phyloP scores from a whole-genome alignment of 1,140 invertebrate genomes.

The Neodiprion lecontei region DNA sequence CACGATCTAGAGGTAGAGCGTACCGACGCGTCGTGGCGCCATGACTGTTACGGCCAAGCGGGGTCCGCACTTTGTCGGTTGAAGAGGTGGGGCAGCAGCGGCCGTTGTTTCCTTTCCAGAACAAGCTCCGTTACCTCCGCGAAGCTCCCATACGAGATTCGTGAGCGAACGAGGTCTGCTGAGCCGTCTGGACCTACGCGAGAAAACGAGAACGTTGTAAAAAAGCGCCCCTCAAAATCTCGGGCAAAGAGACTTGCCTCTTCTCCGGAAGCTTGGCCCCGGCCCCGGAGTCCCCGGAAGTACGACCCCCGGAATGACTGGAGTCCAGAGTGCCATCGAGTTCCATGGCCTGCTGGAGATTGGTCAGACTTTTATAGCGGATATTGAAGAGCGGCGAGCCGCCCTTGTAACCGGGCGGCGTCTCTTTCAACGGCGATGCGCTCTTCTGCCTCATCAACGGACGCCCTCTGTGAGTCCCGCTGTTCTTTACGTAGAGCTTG shows the following conservation, averaged over 20 bases:
- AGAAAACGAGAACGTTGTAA: not conserved
- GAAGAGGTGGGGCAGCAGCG: constrained; percentile 53
- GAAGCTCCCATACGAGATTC: constrained; percentile 84
- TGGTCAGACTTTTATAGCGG: constrained; percentile 82
- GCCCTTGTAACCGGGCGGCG: constrained; percentile 71
- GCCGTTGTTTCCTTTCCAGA: constrained; percentile 61
- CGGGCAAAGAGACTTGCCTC: constrained; percentile 53
- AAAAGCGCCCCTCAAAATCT: not conserved
- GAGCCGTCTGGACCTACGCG: constrained; percentile 68
- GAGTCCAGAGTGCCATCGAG: constrained; percentile 84
- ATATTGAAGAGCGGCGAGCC: constrained; percentile 84
- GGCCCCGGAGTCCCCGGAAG: constrained; percentile 82
- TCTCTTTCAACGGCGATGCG: constrained; percentile 75
- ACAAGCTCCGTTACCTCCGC: constrained; percentile 61
- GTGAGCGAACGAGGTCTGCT: constrained; percentile 83
- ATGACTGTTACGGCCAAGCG: constrained; percentile 59
- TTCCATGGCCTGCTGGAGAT: constrained; percentile 80
- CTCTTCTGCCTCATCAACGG: constrained; percentile 75
- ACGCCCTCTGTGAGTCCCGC: constrained; percentile 69
- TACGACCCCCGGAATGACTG: constrained; percentile 84
- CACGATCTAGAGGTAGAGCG: constrained; percentile 62
- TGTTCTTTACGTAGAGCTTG: constrained; percentile 81
- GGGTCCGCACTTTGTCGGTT: constrained; percentile 56
- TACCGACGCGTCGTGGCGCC: constrained; percentile 59
- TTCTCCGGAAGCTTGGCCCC: constrained; percentile 83